Percentiles rank a stretch among this genome's conserved stretches.
Conservation (phyloP, 2,797 vertebrate species). For the Rhabdomys pumilio region DNA sequence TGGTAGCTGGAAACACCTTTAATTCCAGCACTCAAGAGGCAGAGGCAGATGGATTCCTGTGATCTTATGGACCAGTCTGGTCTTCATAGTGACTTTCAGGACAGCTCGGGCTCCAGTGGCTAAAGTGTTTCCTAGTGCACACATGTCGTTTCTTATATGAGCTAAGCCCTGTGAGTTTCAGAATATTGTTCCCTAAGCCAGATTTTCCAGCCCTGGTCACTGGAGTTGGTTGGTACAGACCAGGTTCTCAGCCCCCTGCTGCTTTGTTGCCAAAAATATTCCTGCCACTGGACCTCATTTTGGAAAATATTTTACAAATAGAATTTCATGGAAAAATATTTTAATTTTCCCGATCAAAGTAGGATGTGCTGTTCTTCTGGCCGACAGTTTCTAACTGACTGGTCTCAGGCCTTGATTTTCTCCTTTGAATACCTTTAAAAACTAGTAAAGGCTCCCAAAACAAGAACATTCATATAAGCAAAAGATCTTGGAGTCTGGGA, state of each 20-base stretch:
- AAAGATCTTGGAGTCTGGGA: neutral
- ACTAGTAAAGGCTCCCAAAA: neutral
- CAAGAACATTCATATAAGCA: neutral
- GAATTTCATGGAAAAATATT: constrained; percentile 53
- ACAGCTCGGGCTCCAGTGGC: neutral
- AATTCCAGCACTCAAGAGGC: neutral
- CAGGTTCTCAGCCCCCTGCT: constrained; percentile 57
- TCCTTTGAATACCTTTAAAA: neutral
- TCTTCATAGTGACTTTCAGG: neutral
- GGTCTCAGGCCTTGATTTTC: neutral
- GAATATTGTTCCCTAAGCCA: neutral
- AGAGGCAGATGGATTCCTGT: neutral
- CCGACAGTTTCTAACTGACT: neutral
- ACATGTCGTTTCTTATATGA: neutral
- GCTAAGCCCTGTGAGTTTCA: neutral
- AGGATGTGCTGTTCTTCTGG: neutral
- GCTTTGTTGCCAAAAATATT: constrained; percentile 71
- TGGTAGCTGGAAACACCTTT: neutral
- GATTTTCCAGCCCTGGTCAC: no score
- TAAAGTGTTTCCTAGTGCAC: accelerated
- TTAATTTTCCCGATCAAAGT: constrained; percentile 39
- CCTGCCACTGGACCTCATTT: constrained; percentile 60
- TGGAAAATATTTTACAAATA: constrained; percentile 66
- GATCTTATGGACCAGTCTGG: neutral
- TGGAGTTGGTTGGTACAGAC: neutral